These are phyloP conservation scores for Caenorhabditis latens DNA, from an alignment of 1,140 invertebrate species.

Conservation along the genomic window DNA sequence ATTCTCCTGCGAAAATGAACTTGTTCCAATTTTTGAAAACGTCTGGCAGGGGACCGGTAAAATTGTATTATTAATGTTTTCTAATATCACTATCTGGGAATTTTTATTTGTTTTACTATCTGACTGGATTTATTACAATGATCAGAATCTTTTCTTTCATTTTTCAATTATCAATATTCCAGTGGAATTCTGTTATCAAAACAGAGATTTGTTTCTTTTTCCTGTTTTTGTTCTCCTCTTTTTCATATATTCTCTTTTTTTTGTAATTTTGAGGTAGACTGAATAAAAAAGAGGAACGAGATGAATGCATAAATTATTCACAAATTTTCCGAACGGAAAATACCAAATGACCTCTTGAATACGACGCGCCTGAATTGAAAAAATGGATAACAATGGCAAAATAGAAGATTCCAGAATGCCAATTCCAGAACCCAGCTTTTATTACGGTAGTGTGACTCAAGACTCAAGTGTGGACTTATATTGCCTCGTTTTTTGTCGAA, in stretches of 20 bases:
- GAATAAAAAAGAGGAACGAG: neutral
- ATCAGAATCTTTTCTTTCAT: no score
- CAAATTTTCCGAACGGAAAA: neutral
- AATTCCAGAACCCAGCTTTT: neutral
- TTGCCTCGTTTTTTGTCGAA: neutral
- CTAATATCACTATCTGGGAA: no score
- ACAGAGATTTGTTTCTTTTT: neutral
- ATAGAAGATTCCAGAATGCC: neutral
- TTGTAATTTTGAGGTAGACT: slow-evolving; percentile 11
- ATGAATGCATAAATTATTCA: slow-evolving; percentile 35
- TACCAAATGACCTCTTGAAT: slow-evolving; percentile 19
- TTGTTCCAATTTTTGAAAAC: no score
- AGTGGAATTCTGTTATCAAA: no score
- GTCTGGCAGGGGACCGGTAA: no score
- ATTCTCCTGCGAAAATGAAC: neutral
- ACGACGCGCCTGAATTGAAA: neutral
- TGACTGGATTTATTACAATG: no score
- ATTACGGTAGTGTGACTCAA: slow-evolving; percentile 42
- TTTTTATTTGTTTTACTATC: no score
- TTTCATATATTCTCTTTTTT: neutral
- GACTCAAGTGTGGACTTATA: neutral
- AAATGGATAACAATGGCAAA: neutral
- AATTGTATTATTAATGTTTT: no score
- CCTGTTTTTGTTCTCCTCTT: neutral
- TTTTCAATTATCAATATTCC: no score